Base-by-base conservation (phyloP, 92 coral and sea anemone genomes). In the Umimayanthus kanabou region DNA sequence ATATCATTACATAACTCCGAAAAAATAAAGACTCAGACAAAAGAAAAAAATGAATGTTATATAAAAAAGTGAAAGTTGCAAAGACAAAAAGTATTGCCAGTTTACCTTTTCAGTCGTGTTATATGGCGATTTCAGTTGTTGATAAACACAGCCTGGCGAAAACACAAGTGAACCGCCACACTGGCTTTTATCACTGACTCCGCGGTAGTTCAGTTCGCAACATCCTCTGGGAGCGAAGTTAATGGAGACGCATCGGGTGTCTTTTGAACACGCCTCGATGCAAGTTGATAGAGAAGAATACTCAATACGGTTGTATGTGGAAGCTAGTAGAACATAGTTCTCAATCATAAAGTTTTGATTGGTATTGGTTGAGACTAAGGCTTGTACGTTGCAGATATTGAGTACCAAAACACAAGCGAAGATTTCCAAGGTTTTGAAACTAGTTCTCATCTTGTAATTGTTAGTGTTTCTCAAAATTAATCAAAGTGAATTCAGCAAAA, bases 211-310 rank as follows among this genome's bases (percentile, higher is more conserved):
- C 39, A 73, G 9, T 18, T 14, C 77, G 5, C 42, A 73, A 4
- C 47, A 73, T 3, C 77, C 77, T 73, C 77, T 39, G 8, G 77
- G 77, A 30, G 42, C 77, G 26, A 73, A 73, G 42, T 30, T 73
- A 16, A 73, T n/a, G n/a, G 77, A 73, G 15, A 73, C 22, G 6
- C 77, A 73, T 6, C n/a, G 77, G 22, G 7, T 73, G 22, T 73
- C 47, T 37, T 73, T 15, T 39, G n/a, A 73, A 37, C 77, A 73
- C 20, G 77, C 39, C 15, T 73, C 23, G 22, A 15, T 20, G 77
- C 77, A 73, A 73, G 77, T 33, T 37, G 45, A 73, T 11, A 73
- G 47, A 73, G 43, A 23, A 6, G 77, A 20, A 20, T 1, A 4
- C 5, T 37, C 43, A 37, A 73, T 73, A 37, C 77, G 77, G 33